Conservation (phyloP, 2,113 vertebrate species). For the Arenaria interpres region DNA sequence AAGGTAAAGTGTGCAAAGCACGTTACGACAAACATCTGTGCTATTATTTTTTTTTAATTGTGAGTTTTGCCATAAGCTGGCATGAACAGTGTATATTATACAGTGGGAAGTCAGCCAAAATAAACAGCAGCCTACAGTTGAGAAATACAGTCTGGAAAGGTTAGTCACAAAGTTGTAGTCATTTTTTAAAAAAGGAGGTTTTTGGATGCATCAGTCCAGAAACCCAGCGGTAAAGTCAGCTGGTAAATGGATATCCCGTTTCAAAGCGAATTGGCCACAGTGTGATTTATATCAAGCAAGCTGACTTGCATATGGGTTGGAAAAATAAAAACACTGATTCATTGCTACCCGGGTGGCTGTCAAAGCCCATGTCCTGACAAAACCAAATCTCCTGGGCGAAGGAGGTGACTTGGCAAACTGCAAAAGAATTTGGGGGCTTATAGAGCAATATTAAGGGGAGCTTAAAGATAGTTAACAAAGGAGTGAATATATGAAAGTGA, state of each 20-base stretch:
- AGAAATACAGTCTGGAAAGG: constrained; percentile 74
- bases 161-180: constrained; percentile 69
- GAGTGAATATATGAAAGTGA: neutral
- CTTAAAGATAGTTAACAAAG: neutral
- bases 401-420: constrained; percentile 14
- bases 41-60: constrained; percentile 58
- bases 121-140: constrained; percentile 68
- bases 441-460: neutral
- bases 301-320: constrained; percentile 71
- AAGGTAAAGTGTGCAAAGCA: constrained; percentile 42
- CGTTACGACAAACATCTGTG: constrained; percentile 53
- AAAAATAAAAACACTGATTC: constrained; percentile 78
- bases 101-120: constrained; percentile 66
- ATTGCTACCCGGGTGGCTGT: constrained; percentile 60
- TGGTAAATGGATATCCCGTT: constrained; percentile 72
- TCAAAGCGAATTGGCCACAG: constrained; percentile 57
- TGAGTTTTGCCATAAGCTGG: constrained; percentile 68
- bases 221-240: constrained; percentile 59
- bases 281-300: constrained; percentile 75
- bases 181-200: constrained; percentile 49
- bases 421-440: neutral
- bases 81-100: constrained; percentile 58
- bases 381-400: constrained; percentile 31
- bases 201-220: constrained; percentile 41
- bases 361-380: constrained; percentile 24